Percentiles rank a stretch among this genome's conserved stretches.
phyloP scores from a whole-genome alignment of 35 echinoderm and acorn worm species.

The Antedon bifida region DNA sequence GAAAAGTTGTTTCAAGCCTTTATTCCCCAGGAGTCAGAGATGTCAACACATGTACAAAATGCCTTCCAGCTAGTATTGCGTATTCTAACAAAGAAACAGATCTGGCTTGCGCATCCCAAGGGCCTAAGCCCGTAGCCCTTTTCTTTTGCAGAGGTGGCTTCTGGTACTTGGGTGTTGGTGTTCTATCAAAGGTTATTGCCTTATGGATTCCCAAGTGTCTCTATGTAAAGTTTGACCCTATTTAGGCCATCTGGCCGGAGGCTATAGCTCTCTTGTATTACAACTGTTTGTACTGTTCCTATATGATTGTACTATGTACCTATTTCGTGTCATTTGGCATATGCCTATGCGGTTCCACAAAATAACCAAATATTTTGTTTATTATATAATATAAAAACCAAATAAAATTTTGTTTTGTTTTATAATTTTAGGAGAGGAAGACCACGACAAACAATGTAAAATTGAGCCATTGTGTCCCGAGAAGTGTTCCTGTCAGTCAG shows the following conservation, averaged over 20 bases:
- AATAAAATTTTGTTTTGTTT: neutral
- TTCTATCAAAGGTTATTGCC: neutral
- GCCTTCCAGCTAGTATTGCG: neutral
- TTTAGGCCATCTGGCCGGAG: neutral
- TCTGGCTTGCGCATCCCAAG: neutral
- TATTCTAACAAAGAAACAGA: neutral
- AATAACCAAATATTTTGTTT: too few species aligned
- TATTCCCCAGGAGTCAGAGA: neutral
- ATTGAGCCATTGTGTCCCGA: conserved; percentile 76
- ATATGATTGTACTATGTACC: too few species aligned
- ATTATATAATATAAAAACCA: too few species aligned
- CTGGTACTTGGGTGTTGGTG: neutral
- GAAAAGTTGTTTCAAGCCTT: neutral
- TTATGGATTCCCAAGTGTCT: neutral
- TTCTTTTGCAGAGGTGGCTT: neutral
- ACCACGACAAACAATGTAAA: conserved; percentile 59
- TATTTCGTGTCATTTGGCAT: too few species aligned
- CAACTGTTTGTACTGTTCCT: too few species aligned
- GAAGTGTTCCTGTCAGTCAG: conserved; percentile 55
- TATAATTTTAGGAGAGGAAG: conserved; percentile 48
- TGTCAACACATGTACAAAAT: neutral
- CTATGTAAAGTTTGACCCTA: neutral
- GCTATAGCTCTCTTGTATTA: neutral
- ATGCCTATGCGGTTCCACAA: too few species aligned
- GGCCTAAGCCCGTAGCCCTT: neutral